These are phyloP conservation scores for Limulus polyphemus DNA, from an alignment of 2,888 invertebrate species.

Conservation along the genomic window DNA sequence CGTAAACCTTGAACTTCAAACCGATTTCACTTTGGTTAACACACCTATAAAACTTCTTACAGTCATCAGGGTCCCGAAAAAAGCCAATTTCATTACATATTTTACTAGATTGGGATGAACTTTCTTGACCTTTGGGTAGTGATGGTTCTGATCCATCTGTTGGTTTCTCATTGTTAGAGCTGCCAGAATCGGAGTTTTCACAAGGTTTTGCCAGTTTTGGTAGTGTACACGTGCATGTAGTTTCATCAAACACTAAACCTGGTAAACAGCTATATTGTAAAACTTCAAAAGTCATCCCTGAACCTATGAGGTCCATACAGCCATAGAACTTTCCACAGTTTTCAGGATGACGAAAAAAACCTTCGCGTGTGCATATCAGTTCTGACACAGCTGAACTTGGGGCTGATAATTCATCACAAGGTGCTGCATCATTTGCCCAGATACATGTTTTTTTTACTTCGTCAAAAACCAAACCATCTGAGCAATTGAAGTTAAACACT, in stretches of 20 bases:
- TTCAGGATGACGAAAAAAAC: too few relatives aligned
- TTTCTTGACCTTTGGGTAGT: not conserved
- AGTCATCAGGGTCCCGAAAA: conserved; percentile 25
- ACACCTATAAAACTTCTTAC: conserved; percentile 26
- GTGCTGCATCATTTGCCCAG: not conserved
- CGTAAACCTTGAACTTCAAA: conserved; percentile 17
- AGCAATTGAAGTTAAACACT: not conserved
- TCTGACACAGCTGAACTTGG: not conserved
- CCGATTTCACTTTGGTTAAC: conserved; percentile 12
- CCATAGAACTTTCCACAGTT: too few relatives aligned
- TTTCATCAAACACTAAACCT: not conserved
- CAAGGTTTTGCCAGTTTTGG: not conserved
- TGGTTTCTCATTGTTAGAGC: not conserved
- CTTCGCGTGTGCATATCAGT: not conserved
- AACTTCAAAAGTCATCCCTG: too few relatives aligned
- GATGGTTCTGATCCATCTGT: not conserved
- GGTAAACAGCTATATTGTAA: too few relatives aligned
- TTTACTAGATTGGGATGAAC: not conserved
- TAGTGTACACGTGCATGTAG: not conserved
- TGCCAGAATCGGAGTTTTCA: not conserved
- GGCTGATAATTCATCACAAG: not conserved
- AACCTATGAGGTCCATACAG: too few relatives aligned
- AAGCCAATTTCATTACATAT: conserved; percentile 19
- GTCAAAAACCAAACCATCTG: conserved; percentile 1
- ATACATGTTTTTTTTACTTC: not conserved